Evolutionary conservation across 2,888 invertebrate species (phyloP), one percentile per base, ranked within the genome.

Genomic region (Erebia epiphron): DNA sequence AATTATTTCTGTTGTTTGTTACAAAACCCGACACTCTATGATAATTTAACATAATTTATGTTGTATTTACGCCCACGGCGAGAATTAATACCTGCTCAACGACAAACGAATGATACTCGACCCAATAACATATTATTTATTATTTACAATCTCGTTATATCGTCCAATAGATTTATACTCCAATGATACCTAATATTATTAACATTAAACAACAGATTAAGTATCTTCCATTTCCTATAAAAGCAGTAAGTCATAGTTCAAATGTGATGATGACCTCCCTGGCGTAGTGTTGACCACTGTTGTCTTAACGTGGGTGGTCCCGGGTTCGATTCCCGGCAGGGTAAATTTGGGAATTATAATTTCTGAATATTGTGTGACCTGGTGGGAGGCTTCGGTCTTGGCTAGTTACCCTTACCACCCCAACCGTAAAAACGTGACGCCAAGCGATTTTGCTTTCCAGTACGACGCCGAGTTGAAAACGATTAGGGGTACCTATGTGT

Each of bases 51-150:
- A 43, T 64, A 64, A 71, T 64, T 71, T 71, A 71, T 67, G 46
- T 41, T 63, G 43, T 71, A 63, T 57, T 63, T 63, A 67, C 70
- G 70, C 67, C 70, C 63, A 58, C 70, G 26, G 13, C 41, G 3
- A 18, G 49, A 63, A 67, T 64, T 58, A 58, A 58, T 71, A 67
- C 58, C 35, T 58, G 16, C 41, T 57, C 41, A 57, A 63, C 52
- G 69, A 65, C 64, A 69, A 13, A 26, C 57, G 35, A 73, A 71
- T 69, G 73, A 73, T 73, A 72, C 67, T 71, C 35, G 62, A 62
- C 62, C 62, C 49, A 62, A 62, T 49, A 62, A 62, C 62, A 49
- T 49, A 62, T 35, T 35, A 26, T 26, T 26, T 26, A 35, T 35
- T 61, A 61, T 62, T 49, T 62, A 49, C 21, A 21, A 26, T 21